Evolutionary conservation across 2,888 invertebrate genomes (phyloP).

Genomic region (Elysia crispata): DNA sequence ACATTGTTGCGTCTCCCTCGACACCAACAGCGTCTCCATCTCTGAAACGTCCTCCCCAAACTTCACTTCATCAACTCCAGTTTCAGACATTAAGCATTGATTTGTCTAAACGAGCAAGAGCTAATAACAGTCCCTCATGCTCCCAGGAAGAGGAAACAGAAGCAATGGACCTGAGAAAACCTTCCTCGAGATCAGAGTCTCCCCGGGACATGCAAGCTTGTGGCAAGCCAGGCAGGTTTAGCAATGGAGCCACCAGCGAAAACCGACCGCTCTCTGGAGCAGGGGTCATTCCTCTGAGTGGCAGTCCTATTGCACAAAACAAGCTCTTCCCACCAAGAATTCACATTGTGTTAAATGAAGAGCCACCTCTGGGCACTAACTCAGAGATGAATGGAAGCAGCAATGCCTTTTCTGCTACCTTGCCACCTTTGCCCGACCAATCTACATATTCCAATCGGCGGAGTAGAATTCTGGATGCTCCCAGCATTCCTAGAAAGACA

Average conservation of each 20-base stretch:
- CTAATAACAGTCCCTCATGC: slow-evolving; percentile 51
- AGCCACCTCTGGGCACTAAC: slow-evolving; percentile 60
- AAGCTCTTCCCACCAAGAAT: slow-evolving; percentile 64
- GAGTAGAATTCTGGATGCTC: slow-evolving; percentile 74
- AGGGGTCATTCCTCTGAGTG: slow-evolving; percentile 28
- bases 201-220: slow-evolving; percentile 15
- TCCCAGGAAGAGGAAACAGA: slow-evolving; percentile 58
- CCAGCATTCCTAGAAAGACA: slow-evolving; percentile 64
- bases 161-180: slow-evolving; percentile 69
- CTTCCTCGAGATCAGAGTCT: slow-evolving; percentile 36
- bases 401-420: slow-evolving; percentile 15
- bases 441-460: slow-evolving; percentile 70
- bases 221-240: slow-evolving; percentile 23
- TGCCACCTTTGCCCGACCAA: slow-evolving; percentile 65
- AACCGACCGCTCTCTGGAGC: not conserved
- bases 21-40: slow-evolving; percentile 55
- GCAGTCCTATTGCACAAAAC: slow-evolving; percentile 47
- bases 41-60: too few relatives aligned
- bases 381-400: not conserved
- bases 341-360: slow-evolving; percentile 63
- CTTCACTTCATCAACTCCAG: slow-evolving; percentile 55
- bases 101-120: slow-evolving; percentile 56
- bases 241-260: too few relatives aligned
- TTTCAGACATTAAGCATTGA: slow-evolving; percentile 55
- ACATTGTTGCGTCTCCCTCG: slow-evolving; percentile 15